Conservation (phyloP, 2,797 vertebrate species). For the Sebastes glaucus region DNA sequence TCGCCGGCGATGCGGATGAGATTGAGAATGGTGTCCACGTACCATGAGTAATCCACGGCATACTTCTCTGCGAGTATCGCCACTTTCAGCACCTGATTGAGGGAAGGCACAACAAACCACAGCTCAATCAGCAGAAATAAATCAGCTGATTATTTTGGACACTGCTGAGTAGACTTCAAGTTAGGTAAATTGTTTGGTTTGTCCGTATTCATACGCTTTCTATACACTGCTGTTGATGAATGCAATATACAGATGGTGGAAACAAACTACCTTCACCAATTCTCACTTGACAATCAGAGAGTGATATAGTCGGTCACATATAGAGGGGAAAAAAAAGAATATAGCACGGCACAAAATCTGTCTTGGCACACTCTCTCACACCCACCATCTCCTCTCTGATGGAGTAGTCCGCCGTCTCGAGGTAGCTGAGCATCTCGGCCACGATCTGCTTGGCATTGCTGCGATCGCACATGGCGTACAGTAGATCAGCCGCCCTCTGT, state of each 20-base stretch:
- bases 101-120: neutral
- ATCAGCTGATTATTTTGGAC: neutral
- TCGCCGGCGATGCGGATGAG: slow-evolving; percentile 97
- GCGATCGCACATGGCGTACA: slow-evolving; percentile 95
- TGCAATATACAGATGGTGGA: neutral
- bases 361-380: neutral
- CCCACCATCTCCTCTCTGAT: slow-evolving; percentile 93
- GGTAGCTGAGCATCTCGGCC: slow-evolving; percentile 92
- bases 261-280: neutral
- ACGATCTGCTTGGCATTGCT: slow-evolving; percentile 94
- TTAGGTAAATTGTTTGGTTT: neutral
- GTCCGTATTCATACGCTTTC: neutral
- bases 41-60: slow-evolving; percentile 98
- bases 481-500: slow-evolving; percentile 90
- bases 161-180: neutral
- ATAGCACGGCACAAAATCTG: neutral
- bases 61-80: slow-evolving; percentile 98
- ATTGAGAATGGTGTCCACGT: slow-evolving; percentile 97
- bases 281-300: neutral
- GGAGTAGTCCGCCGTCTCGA: slow-evolving; percentile 93
- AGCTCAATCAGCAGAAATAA: neutral
- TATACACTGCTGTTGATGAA: neutral
- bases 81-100: slow-evolving; percentile 92
- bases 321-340: neutral
- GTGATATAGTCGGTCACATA: neutral